These are phyloP conservation scores for Lytechinus pictus DNA, from an alignment of 35 echinoderm and acorn worm genomes.

Conservation along the genomic window DNA sequence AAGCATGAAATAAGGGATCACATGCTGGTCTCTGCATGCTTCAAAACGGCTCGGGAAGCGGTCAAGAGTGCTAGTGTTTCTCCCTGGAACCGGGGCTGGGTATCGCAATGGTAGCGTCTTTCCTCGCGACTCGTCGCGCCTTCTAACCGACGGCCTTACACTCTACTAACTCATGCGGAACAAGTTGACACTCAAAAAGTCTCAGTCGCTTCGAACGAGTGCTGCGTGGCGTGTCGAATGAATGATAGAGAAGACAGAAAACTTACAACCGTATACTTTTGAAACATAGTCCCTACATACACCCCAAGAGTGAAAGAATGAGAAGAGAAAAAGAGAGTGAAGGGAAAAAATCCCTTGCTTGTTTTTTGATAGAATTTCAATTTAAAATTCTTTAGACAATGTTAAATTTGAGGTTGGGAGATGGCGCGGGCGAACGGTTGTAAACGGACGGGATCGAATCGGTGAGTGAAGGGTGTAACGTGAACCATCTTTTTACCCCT, in stretches of 20 bases:
- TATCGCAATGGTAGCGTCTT: not conserved
- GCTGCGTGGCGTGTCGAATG: conserved; percentile 42
- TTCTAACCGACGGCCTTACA: conserved; percentile 31
- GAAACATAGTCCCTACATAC: conserved; percentile 46
- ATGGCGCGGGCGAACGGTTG: not conserved
- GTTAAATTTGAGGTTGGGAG: conserved; percentile 36
- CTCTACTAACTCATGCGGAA: conserved; percentile 39
- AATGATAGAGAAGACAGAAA: conserved; percentile 38
- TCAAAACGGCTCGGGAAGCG: conserved; percentile 46
- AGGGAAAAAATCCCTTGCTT: conserved; percentile 36
- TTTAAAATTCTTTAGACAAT: conserved; percentile 52
- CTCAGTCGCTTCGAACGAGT: conserved; percentile 55
- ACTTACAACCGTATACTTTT: conserved; percentile 32
- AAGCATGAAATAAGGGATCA: conserved; percentile 53
- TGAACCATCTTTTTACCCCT: not conserved
- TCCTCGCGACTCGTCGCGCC: not conserved
- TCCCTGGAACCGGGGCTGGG: conserved; percentile 25
- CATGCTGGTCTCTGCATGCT: not conserved
- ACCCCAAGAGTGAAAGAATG: conserved; percentile 4
- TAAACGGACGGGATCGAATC: conserved; percentile 36
- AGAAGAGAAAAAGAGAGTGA: not conserved
- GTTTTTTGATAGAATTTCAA: conserved; percentile 57
- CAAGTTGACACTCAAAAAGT: conserved; percentile 51
- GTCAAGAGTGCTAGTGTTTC: conserved; percentile 55
- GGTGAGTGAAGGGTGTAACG: conserved; percentile 42